Evolutionary conservation across 2,113 vertebrate genomes (phyloP).

Genomic region (Sapayoa aenigma): DNA sequence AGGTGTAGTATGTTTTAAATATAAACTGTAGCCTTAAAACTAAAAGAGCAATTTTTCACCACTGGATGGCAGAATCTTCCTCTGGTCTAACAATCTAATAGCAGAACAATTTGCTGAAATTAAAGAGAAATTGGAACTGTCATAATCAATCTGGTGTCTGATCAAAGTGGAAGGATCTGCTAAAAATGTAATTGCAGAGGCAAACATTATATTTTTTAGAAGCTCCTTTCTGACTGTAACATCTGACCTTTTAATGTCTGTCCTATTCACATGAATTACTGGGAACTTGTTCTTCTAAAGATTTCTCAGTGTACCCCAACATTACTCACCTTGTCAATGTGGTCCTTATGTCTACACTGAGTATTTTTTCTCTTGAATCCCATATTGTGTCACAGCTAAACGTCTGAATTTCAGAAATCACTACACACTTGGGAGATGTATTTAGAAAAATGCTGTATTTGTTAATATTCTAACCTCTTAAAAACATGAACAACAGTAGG

Average conservation of each 20-base stretch:
- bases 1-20: not conserved
- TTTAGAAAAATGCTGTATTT: not conserved
- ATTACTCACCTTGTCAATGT: not conserved
- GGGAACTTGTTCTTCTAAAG: not conserved
- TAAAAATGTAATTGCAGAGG: constrained; percentile 27
- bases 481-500: not conserved
- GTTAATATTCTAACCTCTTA: not conserved
- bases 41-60: constrained; percentile 5
- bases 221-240: not conserved
- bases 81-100: not conserved
- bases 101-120: constrained; percentile 19
- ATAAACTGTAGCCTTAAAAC: not conserved
- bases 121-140: constrained; percentile 7
- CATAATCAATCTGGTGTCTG: not conserved
- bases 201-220: not conserved
- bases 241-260: constrained; percentile 20
- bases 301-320: not conserved
- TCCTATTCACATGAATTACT: not conserved
- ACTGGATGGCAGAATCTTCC: constrained; percentile 64
- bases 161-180: constrained; percentile 14
- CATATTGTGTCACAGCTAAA: not conserved
- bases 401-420: not conserved
- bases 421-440: not conserved
- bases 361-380: not conserved
- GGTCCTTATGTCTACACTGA: not conserved